These are phyloP conservation scores for Sebastes fasciatus DNA, from an alignment of 2,113 vertebrate species.

Conservation along the genomic window DNA sequence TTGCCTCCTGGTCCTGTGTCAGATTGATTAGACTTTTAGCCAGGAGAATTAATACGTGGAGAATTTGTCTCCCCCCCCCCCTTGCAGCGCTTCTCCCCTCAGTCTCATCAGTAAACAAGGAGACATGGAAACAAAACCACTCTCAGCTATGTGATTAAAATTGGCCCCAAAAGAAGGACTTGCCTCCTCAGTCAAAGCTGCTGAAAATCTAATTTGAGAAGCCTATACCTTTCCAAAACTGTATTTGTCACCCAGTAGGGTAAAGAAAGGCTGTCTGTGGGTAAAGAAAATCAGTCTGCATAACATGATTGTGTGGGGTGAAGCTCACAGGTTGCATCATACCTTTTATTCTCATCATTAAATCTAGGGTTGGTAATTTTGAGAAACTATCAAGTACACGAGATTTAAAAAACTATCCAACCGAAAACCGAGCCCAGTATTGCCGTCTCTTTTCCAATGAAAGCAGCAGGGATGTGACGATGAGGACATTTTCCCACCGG, in stretches of 20 bases:
- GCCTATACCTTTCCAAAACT: slow-evolving; percentile 22
- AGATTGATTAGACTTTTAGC: slow-evolving; percentile 81
- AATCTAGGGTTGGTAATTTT: no score
- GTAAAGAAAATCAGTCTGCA: slow-evolving; percentile 14
- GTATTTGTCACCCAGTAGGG: slow-evolving; percentile 23
- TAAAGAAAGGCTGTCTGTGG: slow-evolving; percentile 7
- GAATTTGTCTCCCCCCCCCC: slow-evolving; percentile 58
- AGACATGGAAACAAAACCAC: slow-evolving; percentile 72
- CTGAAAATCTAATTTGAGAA: slow-evolving; percentile 53
- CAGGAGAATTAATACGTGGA: slow-evolving; percentile 78
- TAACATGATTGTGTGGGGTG: not conserved
- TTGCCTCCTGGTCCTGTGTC: slow-evolving; percentile 65
- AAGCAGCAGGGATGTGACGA: no score
- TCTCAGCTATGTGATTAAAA: slow-evolving; percentile 76
- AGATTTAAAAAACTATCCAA: no score
- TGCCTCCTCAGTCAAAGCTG: slow-evolving; percentile 52
- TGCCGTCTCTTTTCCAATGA: no score
- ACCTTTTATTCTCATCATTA: no score
- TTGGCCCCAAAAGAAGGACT: slow-evolving; percentile 54
- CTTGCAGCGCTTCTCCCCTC: slow-evolving; percentile 58
- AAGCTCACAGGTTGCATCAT: not conserved
- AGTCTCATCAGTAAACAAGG: slow-evolving; percentile 79
- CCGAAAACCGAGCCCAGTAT: no score
- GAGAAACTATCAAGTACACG: no score
- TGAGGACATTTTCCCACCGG: no score